Evolutionary conservation across 1,140 invertebrate genomes (phyloP).

Genomic region (Anastatus disparis): DNA sequence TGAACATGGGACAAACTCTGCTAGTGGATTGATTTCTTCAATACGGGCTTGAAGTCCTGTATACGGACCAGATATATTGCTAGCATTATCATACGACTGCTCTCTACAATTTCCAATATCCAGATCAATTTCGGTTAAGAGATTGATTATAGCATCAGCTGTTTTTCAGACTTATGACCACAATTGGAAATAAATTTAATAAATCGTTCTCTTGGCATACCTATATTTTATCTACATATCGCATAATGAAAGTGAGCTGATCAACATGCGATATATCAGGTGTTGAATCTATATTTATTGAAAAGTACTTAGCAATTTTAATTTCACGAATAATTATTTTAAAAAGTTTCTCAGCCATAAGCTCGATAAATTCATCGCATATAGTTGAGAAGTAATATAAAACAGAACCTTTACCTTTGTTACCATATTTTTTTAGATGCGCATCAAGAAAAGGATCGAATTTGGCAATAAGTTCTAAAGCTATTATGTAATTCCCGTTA

Average conservation of each 20-base stretch:
- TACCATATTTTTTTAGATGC: too few relatives aligned
- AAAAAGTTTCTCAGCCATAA: too few relatives aligned
- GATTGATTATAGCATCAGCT: neutral
- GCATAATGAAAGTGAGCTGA: neutral
- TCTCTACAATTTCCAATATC: slow-evolving; percentile 54
- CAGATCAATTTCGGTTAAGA: slow-evolving; percentile 43
- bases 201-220: neutral
- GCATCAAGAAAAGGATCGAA: too few relatives aligned
- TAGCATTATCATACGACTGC: slow-evolving; percentile 54
- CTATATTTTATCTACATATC: neutral
- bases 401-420: too few relatives aligned
- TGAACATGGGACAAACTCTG: slow-evolving; percentile 46
- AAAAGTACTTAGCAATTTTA: too few relatives aligned
- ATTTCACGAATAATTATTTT: too few relatives aligned
- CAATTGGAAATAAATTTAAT: slow-evolving; percentile 14
- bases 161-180: slow-evolving; percentile 21
- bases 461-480: too few relatives aligned
- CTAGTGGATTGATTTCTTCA: slow-evolving; percentile 41
- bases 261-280: too few relatives aligned
- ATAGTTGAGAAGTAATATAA: too few relatives aligned
- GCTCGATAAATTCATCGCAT: too few relatives aligned
- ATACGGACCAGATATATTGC: slow-evolving; percentile 53
- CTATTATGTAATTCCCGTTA: slow-evolving; percentile 50
- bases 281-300: too few relatives aligned
- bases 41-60: slow-evolving; percentile 48